Evolutionary conservation across 2,888 invertebrate species (phyloP).

Genomic region (Hoplodrina ambigua): DNA sequence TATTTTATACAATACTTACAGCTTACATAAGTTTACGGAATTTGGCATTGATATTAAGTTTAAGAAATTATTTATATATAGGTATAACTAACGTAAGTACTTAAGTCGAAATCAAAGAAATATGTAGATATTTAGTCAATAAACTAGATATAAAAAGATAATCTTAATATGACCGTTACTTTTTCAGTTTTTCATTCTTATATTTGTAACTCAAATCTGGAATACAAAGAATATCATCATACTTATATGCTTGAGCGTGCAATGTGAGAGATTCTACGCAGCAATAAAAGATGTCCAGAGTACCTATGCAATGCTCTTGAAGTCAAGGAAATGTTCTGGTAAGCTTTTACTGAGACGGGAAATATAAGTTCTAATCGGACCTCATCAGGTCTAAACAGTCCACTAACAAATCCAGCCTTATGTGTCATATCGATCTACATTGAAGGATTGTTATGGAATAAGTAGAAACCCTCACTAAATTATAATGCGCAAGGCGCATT

Average conservation of each 20-base stretch:
- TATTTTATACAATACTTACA: conserved; percentile 9
- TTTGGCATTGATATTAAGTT: not conserved
- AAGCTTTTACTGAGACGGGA: not conserved
- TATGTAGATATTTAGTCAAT: not conserved
- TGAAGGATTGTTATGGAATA: no score
- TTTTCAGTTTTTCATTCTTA: conserved; percentile 8
- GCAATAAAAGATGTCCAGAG: conserved; percentile 26
- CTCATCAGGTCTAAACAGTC: no score
- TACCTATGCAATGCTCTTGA: conserved; percentile 4
- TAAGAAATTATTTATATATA: not conserved
- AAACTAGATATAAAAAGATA: not conserved
- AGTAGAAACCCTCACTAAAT: no score
- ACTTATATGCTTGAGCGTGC: conserved; percentile 5
- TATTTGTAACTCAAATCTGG: not conserved
- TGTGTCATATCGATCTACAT: no score
- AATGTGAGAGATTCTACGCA: conserved; percentile 30
- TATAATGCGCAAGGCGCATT: no score
- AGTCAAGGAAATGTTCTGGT: conserved; percentile 8
- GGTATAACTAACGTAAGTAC: conserved; percentile 9
- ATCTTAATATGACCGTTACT: not conserved
- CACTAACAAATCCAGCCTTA: no score
- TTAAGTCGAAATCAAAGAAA: not conserved
- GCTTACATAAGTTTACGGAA: conserved; percentile 10
- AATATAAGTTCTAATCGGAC: no score
- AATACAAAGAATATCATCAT: conserved; percentile 8